Base-by-base conservation (phyloP, 2,888 invertebrate species). In the Caenorhabditis sinica region DNA sequence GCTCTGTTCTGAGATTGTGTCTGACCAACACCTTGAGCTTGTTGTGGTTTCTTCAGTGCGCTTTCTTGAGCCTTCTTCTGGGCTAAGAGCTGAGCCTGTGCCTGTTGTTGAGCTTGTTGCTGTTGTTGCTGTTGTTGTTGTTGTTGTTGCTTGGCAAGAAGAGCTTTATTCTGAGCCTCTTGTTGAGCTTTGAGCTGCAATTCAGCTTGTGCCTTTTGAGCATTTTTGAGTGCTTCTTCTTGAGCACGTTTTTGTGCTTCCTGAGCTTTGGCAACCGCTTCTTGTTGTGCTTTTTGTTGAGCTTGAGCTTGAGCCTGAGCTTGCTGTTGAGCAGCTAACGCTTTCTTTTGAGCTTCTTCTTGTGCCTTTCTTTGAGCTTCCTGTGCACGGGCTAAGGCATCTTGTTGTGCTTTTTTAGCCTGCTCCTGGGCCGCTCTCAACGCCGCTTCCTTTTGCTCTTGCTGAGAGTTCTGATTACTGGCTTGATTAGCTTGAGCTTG, bases 311-410 rank as follows among this genome's bases (percentile, higher is more conserved):
- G 69, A 9, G 33, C 66, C n/a, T 72, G 49, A 9, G 68, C 53
- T 36, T 74, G 61, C 8, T 65, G 45, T 28, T 79, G 82, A 58
- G 82, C 82, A 0, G 36, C 61, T n/a, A 40, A 28, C 36, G 72
- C 68, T 36, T 72, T 83, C 4, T 69, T 69, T 25, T 81, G 81
- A 13, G 85, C 84, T 51, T 87, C 83, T 40, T 83, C 82, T 40
- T 83, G 85, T 0, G 83, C 84, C 58, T 88, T 85, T 63, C 69
- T 83, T 75, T 89, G 87, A 56, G 90, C 90, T 76, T 89, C 90
- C 30, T 89, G 88, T 1, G 87, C 90, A 28, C 87, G 75, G 4
- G 85, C 86, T 36, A 90, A 83, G 0, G 90, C 90, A 66, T 90
- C 87, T 45, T 86, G 83, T 56, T 86, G 85, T 4, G 90, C 87